A percentile compares a stretch with the other conserved stretches of the same genome.
phyloP scores from a whole-genome alignment of 2,888 invertebrate species.

The Drosophila ustulata region DNA sequence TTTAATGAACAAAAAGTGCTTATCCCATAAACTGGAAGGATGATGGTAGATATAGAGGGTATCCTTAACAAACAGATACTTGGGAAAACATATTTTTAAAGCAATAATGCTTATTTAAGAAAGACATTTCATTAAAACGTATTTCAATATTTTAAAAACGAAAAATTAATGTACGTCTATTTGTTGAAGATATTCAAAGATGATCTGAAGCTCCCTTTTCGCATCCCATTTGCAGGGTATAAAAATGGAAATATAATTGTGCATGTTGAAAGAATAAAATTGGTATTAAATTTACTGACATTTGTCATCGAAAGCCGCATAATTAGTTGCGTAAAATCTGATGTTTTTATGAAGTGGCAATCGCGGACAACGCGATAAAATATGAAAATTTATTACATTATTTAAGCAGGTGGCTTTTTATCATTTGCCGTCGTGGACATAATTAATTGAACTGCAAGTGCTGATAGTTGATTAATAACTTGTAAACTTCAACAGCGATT shows the following conservation, averaged over 20 bases:
- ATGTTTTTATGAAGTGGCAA: constrained; percentile 16
- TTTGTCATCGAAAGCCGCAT: constrained; percentile 33
- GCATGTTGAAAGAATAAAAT: background rate
- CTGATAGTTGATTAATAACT: constrained; percentile 22
- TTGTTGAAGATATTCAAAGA: background rate
- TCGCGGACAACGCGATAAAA: constrained; percentile 1
- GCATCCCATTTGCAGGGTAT: constrained; percentile 6
- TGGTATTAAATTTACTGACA: constrained; percentile 30
- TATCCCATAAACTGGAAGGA: constrained; percentile 11
- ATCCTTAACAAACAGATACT: background rate
- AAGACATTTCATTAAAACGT: background rate
- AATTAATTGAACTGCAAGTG: constrained; percentile 18
- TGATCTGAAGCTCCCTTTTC: background rate
- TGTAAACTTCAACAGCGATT: constrained; percentile 3
- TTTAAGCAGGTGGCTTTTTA: constrained; percentile 5
- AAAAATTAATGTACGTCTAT: background rate
- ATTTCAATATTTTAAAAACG: background rate
- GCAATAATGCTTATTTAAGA: no score
- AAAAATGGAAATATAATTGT: constrained; percentile 8
- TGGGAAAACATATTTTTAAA: background rate
- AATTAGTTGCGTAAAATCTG: constrained; percentile 48
- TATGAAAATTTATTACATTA: constrained; percentile 24
- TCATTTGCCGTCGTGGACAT: background rate
- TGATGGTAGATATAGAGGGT: background rate
- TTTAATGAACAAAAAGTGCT: constrained; percentile 42